Evolutionary conservation across 2,888 invertebrate species (phyloP), one percentile per base, ranked within the genome.

Genomic region (Epinotia nisella): DNA sequence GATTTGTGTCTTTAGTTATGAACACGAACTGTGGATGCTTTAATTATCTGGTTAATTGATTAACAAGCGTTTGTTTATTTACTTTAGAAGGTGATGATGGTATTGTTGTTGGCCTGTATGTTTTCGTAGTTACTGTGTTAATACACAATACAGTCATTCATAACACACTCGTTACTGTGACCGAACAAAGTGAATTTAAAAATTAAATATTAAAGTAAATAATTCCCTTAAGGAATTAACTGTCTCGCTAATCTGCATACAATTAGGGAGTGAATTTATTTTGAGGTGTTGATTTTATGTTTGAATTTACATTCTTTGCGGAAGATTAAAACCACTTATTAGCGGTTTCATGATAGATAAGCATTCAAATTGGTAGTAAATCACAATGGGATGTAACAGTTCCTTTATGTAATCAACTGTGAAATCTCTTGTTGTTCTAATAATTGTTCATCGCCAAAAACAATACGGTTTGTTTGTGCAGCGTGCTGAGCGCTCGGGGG

Each of bases 401-500:
- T 49, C 17, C 24, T n/a, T 39, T 39, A n/a, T 17, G 29, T 51
- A 55, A 24, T 29, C 35, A 41, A 45, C 17, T 41, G 39, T n/a
- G 61, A 66, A 66, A 65, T 65, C 67, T 35, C 29, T 5, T 29
- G 56, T 64, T 73, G 49, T 45, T 64, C 55, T 17, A 45, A 64
- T 61, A 56, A 72, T 35, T 60, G 41, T 61, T 67, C 29, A 45
- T 53, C 39, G 51, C 58, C 45, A 45, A 61, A 62, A 70, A 70
- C 70, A 45, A 65, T 65, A 64, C 45, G 49, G 41, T 65, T 70
- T 74, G 62, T 75, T 73, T 73, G 49, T 55, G 62, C 59, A 92
- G 92, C 87, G 82, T 89, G 82, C 81, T 87, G 77, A 86, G 82
- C 78, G 71, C 85, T 81, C 81, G 84, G 74, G 87, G 83, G 76